phyloP scores from a whole-genome alignment of 2,113 vertebrate genomes.

The Nymphicus hollandicus region DNA sequence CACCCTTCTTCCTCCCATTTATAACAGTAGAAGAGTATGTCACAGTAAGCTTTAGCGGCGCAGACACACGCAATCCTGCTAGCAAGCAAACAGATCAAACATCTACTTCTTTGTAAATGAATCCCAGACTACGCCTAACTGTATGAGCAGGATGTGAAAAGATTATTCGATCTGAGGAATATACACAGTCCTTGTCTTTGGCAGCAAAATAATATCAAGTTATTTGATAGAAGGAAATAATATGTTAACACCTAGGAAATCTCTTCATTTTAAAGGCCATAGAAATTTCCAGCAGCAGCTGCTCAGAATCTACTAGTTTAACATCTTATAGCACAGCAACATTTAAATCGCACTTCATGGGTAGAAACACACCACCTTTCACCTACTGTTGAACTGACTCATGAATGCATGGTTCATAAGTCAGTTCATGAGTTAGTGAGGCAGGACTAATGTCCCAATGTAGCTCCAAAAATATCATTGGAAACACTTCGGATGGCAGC shows the following conservation, averaged over 20 bases:
- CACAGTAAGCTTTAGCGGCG: not conserved
- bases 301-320: not conserved
- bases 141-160: not conserved
- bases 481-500: not conserved
- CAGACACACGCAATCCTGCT: not conserved
- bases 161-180: not conserved
- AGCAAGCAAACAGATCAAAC: not conserved
- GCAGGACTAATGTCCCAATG: not conserved
- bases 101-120: not conserved
- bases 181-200: not conserved
- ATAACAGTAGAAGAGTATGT: not conserved
- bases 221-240: not conserved
- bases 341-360: not conserved
- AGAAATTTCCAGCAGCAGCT: not conserved
- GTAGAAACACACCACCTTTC: not conserved
- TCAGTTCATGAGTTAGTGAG: not conserved
- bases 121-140: not conserved
- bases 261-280: not conserved
- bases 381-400: not conserved
- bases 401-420: not conserved
- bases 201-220: not conserved
- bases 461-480: not conserved
- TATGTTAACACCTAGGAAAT: not conserved
- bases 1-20: not conserved
- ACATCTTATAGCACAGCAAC: not conserved